Base-by-base conservation (phyloP, 2,113 vertebrate species). In the Neodontobutis hainanensis region DNA sequence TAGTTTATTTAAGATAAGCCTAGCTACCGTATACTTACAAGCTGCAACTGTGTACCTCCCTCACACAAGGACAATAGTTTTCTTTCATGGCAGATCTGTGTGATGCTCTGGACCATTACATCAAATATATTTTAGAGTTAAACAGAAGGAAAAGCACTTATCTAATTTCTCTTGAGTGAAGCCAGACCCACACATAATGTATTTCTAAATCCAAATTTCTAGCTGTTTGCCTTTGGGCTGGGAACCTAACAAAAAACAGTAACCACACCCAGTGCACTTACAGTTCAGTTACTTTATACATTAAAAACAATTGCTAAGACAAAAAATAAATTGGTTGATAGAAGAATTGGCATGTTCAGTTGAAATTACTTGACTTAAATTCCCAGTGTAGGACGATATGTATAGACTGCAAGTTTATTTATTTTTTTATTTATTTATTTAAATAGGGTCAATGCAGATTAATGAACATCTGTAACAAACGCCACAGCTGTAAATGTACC, bases 191-290 rank as follows among this genome's bases (percentile, higher is more conserved):
- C 49, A 70, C 47, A 75, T 84, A 83, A 83, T 85, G 62, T 66
- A 75, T 86, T 87, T 85, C 72, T 50, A 80, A 82, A 86, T 79
- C 70, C 83, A 85, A 81, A 88, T 87, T 87, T 86, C 69, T 45
- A 11, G 57, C 19, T 80, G 61, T 82, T 80, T 70, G 82, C 87
- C 80, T 74, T 70, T 45, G 56, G 87, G 70, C 11, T 68, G 40
- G 19, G 58, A 70, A n/a, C n/a, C n/a, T n/a, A n/a, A n/a, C n/a
- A n/a, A n/a, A n/a, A n/a, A n/a, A 68, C 67, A 66, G 68, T 66
- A 6, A 10, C 64, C 71, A 67, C 73, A 72, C 62, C 67, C 63
- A 9, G 40, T 61, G 65, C 66, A 65, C 71, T 75, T 61, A 63
- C 70, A 65, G 19, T 27, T 27, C 19, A 27, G 19, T 27, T 27